Conservation (phyloP, 2,797 vertebrate species). For the Semotilus atromaculatus region DNA sequence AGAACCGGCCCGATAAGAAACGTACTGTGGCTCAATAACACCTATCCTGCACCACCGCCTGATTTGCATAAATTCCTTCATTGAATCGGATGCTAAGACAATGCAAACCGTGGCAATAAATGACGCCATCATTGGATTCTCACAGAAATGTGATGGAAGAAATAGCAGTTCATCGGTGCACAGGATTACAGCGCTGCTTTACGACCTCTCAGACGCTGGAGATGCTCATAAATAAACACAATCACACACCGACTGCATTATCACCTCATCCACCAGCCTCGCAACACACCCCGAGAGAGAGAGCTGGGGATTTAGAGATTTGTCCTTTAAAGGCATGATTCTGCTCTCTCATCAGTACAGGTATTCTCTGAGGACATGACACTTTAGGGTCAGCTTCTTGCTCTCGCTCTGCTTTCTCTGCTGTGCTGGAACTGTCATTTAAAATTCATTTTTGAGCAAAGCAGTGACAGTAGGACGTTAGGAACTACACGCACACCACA, state of each 20-base stretch:
- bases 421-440: neutral
- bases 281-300: neutral
- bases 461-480: neutral
- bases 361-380: constrained; percentile 10
- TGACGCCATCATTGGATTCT: neutral
- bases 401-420: neutral
- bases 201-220: constrained; percentile 9
- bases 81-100: neutral
- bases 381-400: neutral
- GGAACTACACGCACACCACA: neutral
- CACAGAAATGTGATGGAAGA: neutral
- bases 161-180: neutral
- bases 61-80: neutral
- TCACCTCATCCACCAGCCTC: constrained; percentile 12
- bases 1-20: neutral
- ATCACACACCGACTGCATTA: constrained; percentile 36
- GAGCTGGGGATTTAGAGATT: constrained; percentile 21
- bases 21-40: neutral
- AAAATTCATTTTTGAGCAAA: neutral
- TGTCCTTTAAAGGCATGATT: constrained; percentile 5
- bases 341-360: constrained; percentile 15
- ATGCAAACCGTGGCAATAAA: neutral
- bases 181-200: constrained; percentile 6
- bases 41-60: neutral
- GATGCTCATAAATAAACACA: constrained; percentile 42